Evolutionary conservation across 1,140 invertebrate genomes (phyloP).

Genomic region (Ooceraea biroi): DNA sequence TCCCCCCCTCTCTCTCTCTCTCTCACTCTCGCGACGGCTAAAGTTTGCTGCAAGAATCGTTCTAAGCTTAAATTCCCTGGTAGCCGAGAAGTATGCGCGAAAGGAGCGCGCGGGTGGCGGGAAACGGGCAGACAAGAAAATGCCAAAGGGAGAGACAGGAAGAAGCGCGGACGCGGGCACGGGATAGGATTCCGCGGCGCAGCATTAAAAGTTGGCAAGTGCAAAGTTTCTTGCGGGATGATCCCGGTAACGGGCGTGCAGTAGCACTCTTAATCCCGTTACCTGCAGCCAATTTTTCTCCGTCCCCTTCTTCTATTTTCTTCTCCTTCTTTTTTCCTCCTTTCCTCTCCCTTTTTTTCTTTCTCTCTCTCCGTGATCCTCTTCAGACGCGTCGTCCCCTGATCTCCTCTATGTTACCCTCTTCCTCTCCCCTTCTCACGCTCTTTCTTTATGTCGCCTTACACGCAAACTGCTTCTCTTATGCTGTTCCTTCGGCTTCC

Average conservation of each 20-base stretch:
- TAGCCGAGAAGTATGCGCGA: constrained; percentile 66
- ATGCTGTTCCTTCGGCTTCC: constrained; percentile 14
- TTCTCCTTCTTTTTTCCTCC: constrained; percentile 39
- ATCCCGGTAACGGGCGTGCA: constrained; percentile 80
- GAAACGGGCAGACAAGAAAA: not conserved
- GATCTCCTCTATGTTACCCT: too few species aligned
- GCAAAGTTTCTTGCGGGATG: constrained; percentile 84
- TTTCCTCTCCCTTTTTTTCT: not conserved
- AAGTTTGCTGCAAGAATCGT: constrained; percentile 70
- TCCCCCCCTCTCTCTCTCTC: not conserved
- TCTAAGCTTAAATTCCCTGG: constrained; percentile 62
- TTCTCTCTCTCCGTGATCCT: too few species aligned
- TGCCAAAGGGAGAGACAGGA: constrained; percentile 56
- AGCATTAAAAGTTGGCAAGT: constrained; percentile 85
- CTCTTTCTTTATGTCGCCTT: constrained; percentile 7
- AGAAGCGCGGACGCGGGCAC: constrained; percentile 13
- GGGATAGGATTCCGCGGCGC: constrained; percentile 79
- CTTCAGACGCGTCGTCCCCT: too few species aligned
- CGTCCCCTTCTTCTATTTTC: constrained; percentile 29
- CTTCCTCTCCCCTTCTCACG: not conserved
- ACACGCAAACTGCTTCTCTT: constrained; percentile 17
- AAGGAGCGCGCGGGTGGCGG: not conserved
- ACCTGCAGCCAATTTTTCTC: constrained; percentile 84
- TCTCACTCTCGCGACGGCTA: constrained; percentile 40
- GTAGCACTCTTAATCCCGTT: constrained; percentile 83